Conservation (phyloP, 2,797 vertebrate genomes). For the Staurois parvus region DNA sequence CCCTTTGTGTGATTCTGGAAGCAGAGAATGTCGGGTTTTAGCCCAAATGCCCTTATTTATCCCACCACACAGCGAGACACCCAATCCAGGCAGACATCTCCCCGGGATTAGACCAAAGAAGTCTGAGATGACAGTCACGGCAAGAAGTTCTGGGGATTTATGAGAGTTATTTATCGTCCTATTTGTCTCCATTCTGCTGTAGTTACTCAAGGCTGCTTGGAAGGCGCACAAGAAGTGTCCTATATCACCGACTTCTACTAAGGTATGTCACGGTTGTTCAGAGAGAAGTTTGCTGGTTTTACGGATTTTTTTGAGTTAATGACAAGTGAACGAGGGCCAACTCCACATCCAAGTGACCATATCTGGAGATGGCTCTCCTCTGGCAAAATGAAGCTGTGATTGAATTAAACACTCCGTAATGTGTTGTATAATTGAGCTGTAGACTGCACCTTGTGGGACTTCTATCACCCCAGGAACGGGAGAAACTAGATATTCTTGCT, state of each 20-base stretch:
- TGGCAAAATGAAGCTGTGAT: not conserved
- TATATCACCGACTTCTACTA: not conserved
- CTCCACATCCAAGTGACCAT: not conserved
- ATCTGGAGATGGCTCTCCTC: not conserved
- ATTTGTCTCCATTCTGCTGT: not conserved
- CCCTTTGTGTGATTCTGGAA: slow-evolving; percentile 75
- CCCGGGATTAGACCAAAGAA: slow-evolving; percentile 2
- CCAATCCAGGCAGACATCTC: not conserved
- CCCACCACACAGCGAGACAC: not conserved
- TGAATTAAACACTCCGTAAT: not conserved
- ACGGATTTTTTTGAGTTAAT: not conserved
- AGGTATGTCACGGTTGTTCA: not conserved
- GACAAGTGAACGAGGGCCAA: not conserved
- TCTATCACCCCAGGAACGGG: not conserved
- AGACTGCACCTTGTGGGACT: not conserved
- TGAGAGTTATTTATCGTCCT: not conserved
- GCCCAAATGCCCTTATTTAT: not conserved
- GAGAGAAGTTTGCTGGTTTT: not conserved
- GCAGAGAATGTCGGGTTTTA: not conserved
- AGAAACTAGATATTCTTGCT: not conserved
- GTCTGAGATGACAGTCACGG: slow-evolving; percentile 3
- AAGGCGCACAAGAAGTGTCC: not conserved
- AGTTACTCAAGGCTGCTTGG: not conserved
- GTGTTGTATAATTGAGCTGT: not conserved
- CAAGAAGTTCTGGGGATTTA: not conserved